These are phyloP conservation scores for Dasypolia templi DNA, from an alignment of 2,888 invertebrate genomes.

Conservation along the genomic window DNA sequence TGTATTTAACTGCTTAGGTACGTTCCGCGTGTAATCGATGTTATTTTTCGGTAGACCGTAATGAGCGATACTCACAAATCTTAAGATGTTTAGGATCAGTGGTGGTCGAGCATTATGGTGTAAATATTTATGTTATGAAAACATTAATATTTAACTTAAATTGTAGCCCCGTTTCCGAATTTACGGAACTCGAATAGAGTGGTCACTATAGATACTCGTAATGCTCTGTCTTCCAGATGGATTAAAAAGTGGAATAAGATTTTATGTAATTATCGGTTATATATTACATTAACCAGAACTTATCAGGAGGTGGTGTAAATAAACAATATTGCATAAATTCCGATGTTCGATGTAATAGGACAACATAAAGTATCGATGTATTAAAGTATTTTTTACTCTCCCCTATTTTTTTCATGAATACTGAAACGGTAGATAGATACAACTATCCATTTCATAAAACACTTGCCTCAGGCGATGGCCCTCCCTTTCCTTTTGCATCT, in stretches of 20 bases:
- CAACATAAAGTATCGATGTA: background rate
- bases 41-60: constrained; percentile 34
- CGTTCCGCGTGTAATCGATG: constrained; percentile 32
- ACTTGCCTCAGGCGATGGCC: constrained; percentile 22
- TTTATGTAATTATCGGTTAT: background rate
- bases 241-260: background rate
- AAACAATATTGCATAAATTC: background rate
- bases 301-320: background rate
- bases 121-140: background rate
- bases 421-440: background rate
- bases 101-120: background rate
- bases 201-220: background rate
- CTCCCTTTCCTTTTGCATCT: constrained; percentile 37
- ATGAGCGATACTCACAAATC: constrained; percentile 27
- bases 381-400: background rate
- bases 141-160: background rate
- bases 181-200: background rate
- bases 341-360: too few species aligned
- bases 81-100: constrained; percentile 14
- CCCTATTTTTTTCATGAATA: constrained; percentile 6
- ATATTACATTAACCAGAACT: background rate
- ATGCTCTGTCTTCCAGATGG: background rate
- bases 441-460: constrained; percentile 20
- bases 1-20: constrained; percentile 30
- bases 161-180: background rate